Base-by-base conservation (phyloP, 2,113 vertebrate species). In the Leucosticte australis region DNA sequence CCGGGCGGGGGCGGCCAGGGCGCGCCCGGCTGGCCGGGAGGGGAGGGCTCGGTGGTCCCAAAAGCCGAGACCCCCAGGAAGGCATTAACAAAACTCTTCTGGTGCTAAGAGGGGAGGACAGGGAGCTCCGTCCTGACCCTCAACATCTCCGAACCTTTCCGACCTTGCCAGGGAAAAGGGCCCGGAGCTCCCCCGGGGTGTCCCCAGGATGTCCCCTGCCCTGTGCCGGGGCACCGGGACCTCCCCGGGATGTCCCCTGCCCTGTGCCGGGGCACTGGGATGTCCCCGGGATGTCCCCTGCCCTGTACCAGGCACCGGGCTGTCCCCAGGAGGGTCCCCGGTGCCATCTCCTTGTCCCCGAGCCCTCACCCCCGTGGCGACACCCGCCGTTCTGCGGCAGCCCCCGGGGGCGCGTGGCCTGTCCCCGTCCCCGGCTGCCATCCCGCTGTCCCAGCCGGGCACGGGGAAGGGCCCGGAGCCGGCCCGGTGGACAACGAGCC, bases 61-160 rank as follows among this genome's bases (percentile, higher is more conserved):
- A 84, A 88, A 57, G 67, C 95, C 20, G 35, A 63, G 69, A 49
- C 55, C 83, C 93, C 90, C 65, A 50, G 31, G 21, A 44, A 86
- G 92, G 93, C 93, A 79, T 94, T 90, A 92, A 71, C 62, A 31
- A 59, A 59, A 59, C 41, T 84, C 63, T 97, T 87, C 60, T 95
- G 95, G 96, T 96, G 96, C 95, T 95, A 97, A 57, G 93, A 93
- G 94, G 88, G 95, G 86, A 76, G 94, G 91, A 70, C 76, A 49
- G 42, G 67, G 89, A 87, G 81, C 67, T 46, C 47, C 92, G 93
- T 87, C 75, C 94, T 73, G 62, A 85, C 83, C 96, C 85, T 76
- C 96, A 33, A 69, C 90, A 62, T 65, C 63, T 85, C 70, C 27
- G 13, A 89, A 89, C 89, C 88, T 71, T 73, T 28, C 76, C 91